phyloP scores from a whole-genome alignment of 2,888 invertebrate species.

The Drosophila rellima region DNA sequence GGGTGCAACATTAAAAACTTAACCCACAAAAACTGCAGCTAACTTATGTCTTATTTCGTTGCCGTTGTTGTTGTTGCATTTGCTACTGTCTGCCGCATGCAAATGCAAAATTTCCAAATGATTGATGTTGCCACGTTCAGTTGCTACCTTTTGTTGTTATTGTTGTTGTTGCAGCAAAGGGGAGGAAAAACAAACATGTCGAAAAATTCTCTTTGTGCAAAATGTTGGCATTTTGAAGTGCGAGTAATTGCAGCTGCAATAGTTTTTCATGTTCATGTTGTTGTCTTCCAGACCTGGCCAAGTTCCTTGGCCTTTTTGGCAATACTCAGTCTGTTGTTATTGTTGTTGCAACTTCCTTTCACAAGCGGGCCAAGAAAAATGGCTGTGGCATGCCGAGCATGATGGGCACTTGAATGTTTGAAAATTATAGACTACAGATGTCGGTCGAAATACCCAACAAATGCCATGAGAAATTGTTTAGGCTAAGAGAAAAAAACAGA shows the following conservation, averaged over 20 bases:
- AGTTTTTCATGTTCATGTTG: slow-evolving; percentile 79
- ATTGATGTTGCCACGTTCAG: slow-evolving; percentile 76
- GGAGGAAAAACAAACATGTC: slow-evolving; percentile 45
- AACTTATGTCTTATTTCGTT: slow-evolving; percentile 68
- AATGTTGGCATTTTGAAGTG: slow-evolving; percentile 79
- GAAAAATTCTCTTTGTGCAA: slow-evolving; percentile 78
- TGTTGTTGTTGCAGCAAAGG: slow-evolving; percentile 1
- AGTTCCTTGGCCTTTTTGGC: slow-evolving; percentile 70
- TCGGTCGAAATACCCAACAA: slow-evolving; percentile 54
- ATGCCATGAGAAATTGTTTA: slow-evolving; percentile 48
- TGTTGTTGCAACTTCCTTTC: slow-evolving; percentile 65
- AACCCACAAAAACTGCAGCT: slow-evolving; percentile 67
- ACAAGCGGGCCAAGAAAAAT: slow-evolving; percentile 71
- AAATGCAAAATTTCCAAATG: slow-evolving; percentile 66
- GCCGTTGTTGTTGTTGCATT: slow-evolving; percentile 29
- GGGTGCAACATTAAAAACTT: slow-evolving; percentile 54
- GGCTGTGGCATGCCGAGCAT: slow-evolving; percentile 60
- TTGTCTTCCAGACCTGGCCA: slow-evolving; percentile 50
- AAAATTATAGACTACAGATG: slow-evolving; percentile 78
- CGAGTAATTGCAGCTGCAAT: slow-evolving; percentile 81
- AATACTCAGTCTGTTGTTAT: slow-evolving; percentile 43
- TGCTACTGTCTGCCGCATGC: slow-evolving; percentile 55
- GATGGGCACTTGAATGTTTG: slow-evolving; percentile 75
- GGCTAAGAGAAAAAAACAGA: slow-evolving; percentile 16
- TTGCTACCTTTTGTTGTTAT: slow-evolving; percentile 58